phyloP scores from a whole-genome alignment of 2,113 vertebrate genomes.

The Chionomys nivalis region DNA sequence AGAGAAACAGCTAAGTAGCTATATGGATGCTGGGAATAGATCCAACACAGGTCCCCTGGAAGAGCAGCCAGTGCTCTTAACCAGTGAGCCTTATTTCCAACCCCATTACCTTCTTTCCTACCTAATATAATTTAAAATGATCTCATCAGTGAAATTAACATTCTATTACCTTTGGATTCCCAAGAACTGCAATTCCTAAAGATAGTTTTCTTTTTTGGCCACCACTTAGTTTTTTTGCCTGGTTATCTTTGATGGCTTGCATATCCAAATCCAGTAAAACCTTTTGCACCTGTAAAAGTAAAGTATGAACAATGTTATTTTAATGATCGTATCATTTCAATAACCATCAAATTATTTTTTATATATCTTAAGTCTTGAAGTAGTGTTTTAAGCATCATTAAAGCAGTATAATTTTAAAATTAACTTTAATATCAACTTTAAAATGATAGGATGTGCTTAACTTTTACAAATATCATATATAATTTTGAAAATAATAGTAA shows the following conservation, averaged over 20 bases:
- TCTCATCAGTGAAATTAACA: neutral
- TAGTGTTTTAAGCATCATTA: neutral
- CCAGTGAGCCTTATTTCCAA: neutral
- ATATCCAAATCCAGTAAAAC: constrained; percentile 95
- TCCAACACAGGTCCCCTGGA: neutral
- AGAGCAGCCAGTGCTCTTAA: neutral
- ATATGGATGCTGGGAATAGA: neutral
- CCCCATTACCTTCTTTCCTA: neutral
- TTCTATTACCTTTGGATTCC: constrained; percentile 94
- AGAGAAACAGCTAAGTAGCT: neutral
- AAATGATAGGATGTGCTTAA: constrained; percentile 3
- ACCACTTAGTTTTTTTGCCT: constrained; percentile 95
- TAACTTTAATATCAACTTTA: constrained; percentile 38
- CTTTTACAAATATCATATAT: neutral
- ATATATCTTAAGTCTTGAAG: neutral
- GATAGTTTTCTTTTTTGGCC: constrained; percentile 97
- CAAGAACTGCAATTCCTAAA: constrained; percentile 95
- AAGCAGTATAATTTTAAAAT: neutral
- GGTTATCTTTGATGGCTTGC: constrained; percentile 96
- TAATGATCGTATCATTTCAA: constrained; percentile 3
- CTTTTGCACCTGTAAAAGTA: constrained; percentile 90
- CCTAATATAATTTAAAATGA: neutral
- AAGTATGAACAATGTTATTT: neutral
- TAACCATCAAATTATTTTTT: constrained; percentile 9
- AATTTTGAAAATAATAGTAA: constrained; percentile 43